phyloP scores from a whole-genome alignment of 92 coral and sea anemone genomes.

The Phymanthus crucifer region DNA sequence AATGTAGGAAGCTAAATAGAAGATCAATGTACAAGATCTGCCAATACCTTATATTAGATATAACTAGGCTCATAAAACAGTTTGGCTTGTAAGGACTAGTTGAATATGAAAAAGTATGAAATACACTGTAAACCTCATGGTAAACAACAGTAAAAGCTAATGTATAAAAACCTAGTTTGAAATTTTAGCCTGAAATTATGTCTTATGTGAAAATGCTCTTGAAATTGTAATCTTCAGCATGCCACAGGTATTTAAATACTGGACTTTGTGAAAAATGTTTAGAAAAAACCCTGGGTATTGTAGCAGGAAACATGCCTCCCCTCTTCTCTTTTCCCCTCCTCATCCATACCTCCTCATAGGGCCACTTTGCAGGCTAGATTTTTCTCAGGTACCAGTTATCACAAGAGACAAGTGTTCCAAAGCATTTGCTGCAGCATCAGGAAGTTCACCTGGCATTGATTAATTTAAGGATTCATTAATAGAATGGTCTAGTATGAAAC shows the following conservation, averaged over 20 bases:
- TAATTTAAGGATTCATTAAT: slow-evolving; percentile 2
- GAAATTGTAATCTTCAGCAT: background rate
- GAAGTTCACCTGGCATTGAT: background rate
- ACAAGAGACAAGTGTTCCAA: slow-evolving; percentile 6
- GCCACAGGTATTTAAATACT: background rate
- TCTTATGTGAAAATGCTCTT: background rate
- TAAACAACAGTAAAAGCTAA: no score
- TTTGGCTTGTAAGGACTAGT: background rate
- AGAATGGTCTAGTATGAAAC: slow-evolving; percentile 40
- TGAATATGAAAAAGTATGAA: background rate
- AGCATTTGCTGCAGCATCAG: slow-evolving; percentile 1
- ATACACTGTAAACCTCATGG: background rate
- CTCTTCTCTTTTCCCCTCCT: background rate
- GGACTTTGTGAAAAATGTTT: no score
- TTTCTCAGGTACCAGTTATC: background rate
- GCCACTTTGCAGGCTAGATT: background rate
- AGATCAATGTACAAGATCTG: no score
- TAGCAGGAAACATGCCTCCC: background rate
- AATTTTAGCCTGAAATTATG: background rate
- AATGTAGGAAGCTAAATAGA: background rate
- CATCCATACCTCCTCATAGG: no score
- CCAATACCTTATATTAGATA: no score
- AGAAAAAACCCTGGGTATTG: background rate
- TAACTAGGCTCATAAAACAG: background rate
- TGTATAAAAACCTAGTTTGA: background rate